These are phyloP conservation scores for Rhorus exstirpatorius DNA, from an alignment of 2,888 invertebrate genomes.

Conservation along the genomic window DNA sequence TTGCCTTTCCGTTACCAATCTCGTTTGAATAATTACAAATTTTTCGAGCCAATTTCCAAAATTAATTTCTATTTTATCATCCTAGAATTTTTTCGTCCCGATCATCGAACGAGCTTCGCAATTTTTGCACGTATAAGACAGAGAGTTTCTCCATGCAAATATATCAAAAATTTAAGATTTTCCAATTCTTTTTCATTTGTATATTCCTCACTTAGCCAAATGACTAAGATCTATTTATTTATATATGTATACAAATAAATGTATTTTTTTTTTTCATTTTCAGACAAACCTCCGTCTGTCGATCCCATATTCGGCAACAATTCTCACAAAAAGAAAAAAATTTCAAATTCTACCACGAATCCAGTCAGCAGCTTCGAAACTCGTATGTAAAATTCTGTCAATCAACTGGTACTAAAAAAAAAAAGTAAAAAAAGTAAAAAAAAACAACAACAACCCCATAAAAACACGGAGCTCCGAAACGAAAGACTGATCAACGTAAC, in stretches of 20 bases:
- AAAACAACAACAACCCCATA: not conserved
- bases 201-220: no score
- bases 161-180: no score
- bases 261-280: constrained; percentile 38
- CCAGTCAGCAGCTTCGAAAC: constrained; percentile 79
- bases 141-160: no score
- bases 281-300: constrained; percentile 83
- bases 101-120: no score
- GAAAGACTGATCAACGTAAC: constrained; percentile 39
- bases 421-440: constrained; percentile 42
- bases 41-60: no score
- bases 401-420: constrained; percentile 53
- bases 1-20: no score
- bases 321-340: constrained; percentile 76
- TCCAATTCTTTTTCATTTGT: no score
- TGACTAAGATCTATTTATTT: no score
- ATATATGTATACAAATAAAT: not conserved
- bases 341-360: constrained; percentile 77
- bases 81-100: no score
- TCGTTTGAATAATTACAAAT: no score
- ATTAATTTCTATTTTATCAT: constrained; percentile 5
- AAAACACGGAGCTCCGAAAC: constrained; percentile 22
- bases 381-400: constrained; percentile 76
- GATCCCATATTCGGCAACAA: constrained; percentile 76
- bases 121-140: no score